Conservation (phyloP, 1,140 invertebrate species). For the Ceratosolen fusciceps region DNA sequence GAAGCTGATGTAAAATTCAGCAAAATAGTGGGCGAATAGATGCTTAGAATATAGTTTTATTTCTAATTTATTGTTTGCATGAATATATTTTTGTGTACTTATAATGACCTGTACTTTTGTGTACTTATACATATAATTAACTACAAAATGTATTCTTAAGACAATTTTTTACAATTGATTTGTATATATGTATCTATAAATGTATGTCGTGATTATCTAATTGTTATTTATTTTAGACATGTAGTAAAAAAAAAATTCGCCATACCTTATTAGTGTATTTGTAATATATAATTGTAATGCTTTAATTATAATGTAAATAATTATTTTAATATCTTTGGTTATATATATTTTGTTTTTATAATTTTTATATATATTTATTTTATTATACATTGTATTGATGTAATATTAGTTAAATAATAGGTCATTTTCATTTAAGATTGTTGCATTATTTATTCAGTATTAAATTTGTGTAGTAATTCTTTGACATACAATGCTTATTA, state of each 20-base stretch:
- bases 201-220: not conserved
- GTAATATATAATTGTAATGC: conserved; percentile 7
- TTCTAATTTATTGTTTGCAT: conserved; percentile 36
- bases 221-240: conserved; percentile 31
- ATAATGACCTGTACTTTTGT: no score
- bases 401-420: not conserved
- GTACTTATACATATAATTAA: conserved; percentile 22
- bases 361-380: conserved; percentile 26
- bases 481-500: no score
- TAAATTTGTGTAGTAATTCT: no score
- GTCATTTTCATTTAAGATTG: conserved; percentile 6
- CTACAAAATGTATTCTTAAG: conserved; percentile 28
- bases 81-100: no score
- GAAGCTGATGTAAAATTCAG: conserved; percentile 63
- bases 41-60: conserved; percentile 23
- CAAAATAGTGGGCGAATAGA: conserved; percentile 62
- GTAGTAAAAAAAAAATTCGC: conserved; percentile 4
- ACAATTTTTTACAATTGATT: not conserved
- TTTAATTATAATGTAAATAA: conserved; percentile 29
- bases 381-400: not conserved
- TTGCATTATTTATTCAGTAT: not conserved
- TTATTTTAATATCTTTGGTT: conserved; percentile 19
- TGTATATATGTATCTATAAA: conserved; percentile 31
- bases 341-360: conserved; percentile 19
- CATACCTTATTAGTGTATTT: conserved; percentile 2